These are phyloP conservation scores for Drosophila athabasca DNA, from an alignment of 1,140 invertebrate species.

Conservation along the genomic window DNA sequence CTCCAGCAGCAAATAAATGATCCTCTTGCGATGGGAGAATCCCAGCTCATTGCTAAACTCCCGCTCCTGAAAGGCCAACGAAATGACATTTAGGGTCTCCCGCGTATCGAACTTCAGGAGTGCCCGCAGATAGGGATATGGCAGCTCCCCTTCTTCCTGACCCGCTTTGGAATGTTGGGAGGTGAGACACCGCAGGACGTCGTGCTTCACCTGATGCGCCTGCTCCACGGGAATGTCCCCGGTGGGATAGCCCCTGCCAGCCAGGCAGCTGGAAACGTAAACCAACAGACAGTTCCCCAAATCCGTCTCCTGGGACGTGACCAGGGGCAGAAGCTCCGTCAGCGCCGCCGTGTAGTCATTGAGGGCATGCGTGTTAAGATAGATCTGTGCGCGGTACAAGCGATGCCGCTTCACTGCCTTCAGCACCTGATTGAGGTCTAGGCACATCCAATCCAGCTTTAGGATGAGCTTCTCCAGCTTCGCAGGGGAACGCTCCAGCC, in stretches of 20 bases:
- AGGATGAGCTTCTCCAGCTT: slow-evolving; percentile 92
- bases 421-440: slow-evolving; percentile 95
- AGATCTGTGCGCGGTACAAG: slow-evolving; percentile 94
- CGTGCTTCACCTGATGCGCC: slow-evolving; percentile 89
- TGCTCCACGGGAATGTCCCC: slow-evolving; percentile 91
- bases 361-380: slow-evolving; percentile 94
- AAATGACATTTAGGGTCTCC: slow-evolving; percentile 95
- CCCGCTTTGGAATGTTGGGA: slow-evolving; percentile 89
- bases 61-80: slow-evolving; percentile 94
- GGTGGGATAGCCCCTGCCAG: slow-evolving; percentile 94
- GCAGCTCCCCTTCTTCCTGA: slow-evolving; percentile 86
- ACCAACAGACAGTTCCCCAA: slow-evolving; percentile 96
- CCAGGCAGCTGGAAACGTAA: slow-evolving; percentile 96
- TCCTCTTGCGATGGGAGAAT: slow-evolving; percentile 89
- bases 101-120: slow-evolving; percentile 93
- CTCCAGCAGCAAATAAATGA: slow-evolving; percentile 92
- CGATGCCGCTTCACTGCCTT: slow-evolving; percentile 91
- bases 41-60: slow-evolving; percentile 91
- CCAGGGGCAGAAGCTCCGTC: slow-evolving; percentile 89
- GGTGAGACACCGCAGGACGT: slow-evolving; percentile 87
- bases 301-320: slow-evolving; percentile 83
- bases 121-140: slow-evolving; percentile 92
- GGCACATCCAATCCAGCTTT: slow-evolving; percentile 91
- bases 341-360: slow-evolving; percentile 93
- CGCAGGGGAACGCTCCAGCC: slow-evolving; percentile 85